Conservation (phyloP, 2,113 vertebrate species). For the Oryzias celebensis region DNA sequence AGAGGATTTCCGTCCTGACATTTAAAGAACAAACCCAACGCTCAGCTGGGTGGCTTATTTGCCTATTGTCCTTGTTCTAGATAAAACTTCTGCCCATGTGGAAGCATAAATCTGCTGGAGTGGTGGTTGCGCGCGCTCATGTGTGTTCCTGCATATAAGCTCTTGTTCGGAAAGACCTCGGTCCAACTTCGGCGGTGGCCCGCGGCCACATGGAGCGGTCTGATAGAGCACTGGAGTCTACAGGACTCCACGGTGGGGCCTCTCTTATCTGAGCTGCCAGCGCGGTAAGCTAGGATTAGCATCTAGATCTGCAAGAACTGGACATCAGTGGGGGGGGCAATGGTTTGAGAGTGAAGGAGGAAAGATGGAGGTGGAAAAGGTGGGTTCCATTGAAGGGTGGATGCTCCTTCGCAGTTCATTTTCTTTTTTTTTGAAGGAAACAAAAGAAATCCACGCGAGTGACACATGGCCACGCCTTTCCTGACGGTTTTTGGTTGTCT, state of each 20-base stretch:
- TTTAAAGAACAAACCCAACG: constrained; percentile 80
- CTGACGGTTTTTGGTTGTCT: constrained; percentile 75
- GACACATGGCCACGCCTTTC: constrained; percentile 46
- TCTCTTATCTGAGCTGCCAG: constrained; percentile 79
- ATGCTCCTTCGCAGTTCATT: constrained; percentile 12
- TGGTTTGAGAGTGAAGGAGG: constrained; percentile 49
- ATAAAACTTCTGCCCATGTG: constrained; percentile 75
- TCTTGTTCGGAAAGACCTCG: constrained; percentile 48
- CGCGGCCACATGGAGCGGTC: constrained; percentile 71
- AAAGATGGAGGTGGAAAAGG: constrained; percentile 36
- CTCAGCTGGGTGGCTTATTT: constrained; percentile 77
- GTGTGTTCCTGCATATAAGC: constrained; percentile 59
- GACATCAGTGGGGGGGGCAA: constrained; percentile 71
- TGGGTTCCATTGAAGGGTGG: constrained; percentile 31
- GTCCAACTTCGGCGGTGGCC: constrained; percentile 73
- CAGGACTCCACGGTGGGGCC: constrained; percentile 60
- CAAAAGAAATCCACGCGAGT: constrained; percentile 44
- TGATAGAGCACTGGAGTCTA: constrained; percentile 70
- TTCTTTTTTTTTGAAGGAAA: constrained; percentile 47
- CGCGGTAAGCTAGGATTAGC: constrained; percentile 81
- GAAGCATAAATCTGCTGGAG: constrained; percentile 70
- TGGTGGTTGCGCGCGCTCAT: constrained; percentile 50
- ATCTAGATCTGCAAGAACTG: constrained; percentile 79
- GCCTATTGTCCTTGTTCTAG: constrained; percentile 71
- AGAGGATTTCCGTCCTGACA: constrained; percentile 78